Evolutionary conservation across 1,140 invertebrate genomes (phyloP).

Genomic region (Radopholus similis): DNA sequence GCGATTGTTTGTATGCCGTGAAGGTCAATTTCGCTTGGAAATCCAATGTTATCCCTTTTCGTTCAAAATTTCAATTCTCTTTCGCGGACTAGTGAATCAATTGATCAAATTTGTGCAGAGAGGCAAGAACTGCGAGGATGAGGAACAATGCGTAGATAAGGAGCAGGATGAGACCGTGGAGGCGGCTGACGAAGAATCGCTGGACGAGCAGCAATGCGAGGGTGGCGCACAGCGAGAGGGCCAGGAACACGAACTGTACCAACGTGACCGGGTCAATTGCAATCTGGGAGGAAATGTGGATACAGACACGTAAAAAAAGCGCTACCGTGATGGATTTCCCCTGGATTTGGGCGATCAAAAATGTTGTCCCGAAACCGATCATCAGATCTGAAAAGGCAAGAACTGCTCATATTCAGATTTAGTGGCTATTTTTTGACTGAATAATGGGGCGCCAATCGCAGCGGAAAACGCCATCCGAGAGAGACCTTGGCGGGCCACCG

Average conservation of each 20-base stretch:
- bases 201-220: constrained; percentile 57
- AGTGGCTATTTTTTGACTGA: constrained; percentile 61
- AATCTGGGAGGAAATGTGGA: constrained; percentile 54
- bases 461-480: constrained; percentile 71
- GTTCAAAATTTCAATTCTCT: too few relatives aligned
- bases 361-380: constrained; percentile 66
- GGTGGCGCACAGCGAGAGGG: constrained; percentile 61
- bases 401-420: background rate
- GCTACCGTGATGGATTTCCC: constrained; percentile 53
- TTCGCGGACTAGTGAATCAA: too few relatives aligned
- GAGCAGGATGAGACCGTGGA: constrained; percentile 62
- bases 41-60: too few relatives aligned
- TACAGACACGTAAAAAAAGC: constrained; percentile 32
- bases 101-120: too few relatives aligned
- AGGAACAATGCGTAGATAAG: constrained; percentile 63
- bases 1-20: too few relatives aligned
- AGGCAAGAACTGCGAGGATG: constrained; percentile 45
- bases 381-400: constrained; percentile 62
- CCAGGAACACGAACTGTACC: constrained; percentile 61
- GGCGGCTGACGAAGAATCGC: constrained; percentile 61
- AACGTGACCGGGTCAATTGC: constrained; percentile 60
- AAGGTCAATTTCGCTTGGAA: too few relatives aligned
- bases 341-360: constrained; percentile 63
- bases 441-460: constrained; percentile 71
- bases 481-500: constrained; percentile 68